Conservation (phyloP, 2,113 vertebrate species). For the Passer montanus region DNA sequence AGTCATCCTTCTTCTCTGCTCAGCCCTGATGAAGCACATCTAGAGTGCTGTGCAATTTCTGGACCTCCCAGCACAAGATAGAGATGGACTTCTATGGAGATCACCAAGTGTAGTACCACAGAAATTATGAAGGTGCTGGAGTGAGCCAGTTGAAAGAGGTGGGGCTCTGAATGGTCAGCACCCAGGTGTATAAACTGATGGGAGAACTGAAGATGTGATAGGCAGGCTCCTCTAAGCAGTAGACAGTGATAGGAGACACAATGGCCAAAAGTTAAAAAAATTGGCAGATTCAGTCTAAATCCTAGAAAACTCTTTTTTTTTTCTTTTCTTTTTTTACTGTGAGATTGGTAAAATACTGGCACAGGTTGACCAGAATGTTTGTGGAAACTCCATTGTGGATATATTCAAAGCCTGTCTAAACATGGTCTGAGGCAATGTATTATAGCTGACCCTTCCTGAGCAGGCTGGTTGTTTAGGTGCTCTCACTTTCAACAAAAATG, state of each 20-base stretch:
- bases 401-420: not conserved
- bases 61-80: not conserved
- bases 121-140: not conserved
- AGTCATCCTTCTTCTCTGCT: not conserved
- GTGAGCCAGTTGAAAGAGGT: not conserved
- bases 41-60: not conserved
- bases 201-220: not conserved
- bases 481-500: not conserved
- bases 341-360: not conserved
- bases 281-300: not conserved
- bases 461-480: not conserved
- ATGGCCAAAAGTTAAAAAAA: not conserved
- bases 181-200: not conserved
- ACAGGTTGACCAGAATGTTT: not conserved
- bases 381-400: not conserved
- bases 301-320: not conserved
- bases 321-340: not conserved
- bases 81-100: not conserved
- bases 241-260: not conserved
- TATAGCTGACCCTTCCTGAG: not conserved
- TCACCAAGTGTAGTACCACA: not conserved
- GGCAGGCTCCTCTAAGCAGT: not conserved
- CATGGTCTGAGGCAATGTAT: not conserved
- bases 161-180: not conserved
- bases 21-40: not conserved